Evolutionary conservation across 64 coral and sea anemone genomes (phyloP), one percentile per base, ranked within the genome.

Genomic region (Dendrophyllia cribrosa): DNA sequence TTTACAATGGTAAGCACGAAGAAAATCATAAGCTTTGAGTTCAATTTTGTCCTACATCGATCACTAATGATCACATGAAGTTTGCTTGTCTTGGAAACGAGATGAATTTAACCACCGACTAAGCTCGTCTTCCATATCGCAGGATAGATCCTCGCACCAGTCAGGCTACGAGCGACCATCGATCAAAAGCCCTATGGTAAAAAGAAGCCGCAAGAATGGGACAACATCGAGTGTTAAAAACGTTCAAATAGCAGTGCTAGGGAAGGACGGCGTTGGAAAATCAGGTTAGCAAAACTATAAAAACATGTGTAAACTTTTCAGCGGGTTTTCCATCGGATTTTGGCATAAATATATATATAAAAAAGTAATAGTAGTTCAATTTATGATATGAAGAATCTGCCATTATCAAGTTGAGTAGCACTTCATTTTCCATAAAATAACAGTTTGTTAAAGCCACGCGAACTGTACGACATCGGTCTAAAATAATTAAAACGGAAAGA

Each of bases 241-340:
- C 48, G 83, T 93, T 83, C 83, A 70, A 8, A 52, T 93, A 10
- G 91, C 91, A 20, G 91, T 93, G 9, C 60, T 93, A 0, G 91
- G 91, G 3, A 93, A 93, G 78, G 91, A 93, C 64, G 91, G 91
- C 22, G 91, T 93, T 58, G 91, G 91, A 43, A 93, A 93, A 52
- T 93, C 91, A 66, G 91, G 81, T 86, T 25, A 43, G 70, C 12
- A 16, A 20, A 69, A 11, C 66, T 9, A 69, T 20, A 64, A 17
- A 20, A 13, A 64, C 17, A 19, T 58, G 7, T 58, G 34, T 34
- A 34, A 58, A 58, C 7, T 58, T 58, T 7, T 58, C 55, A 58
- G 7, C 19, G 11, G 19, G 61, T 64, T 64, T 64, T 17, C 61
- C 7, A 58, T 34, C 34, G 34, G 2, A 34, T 34, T 34, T 34